A percentile compares a stretch with the other conserved stretches of the same genome.
Evolutionary conservation across 2,797 vertebrate genomes (phyloP).

Genomic region (Sphenopsis melanotis): DNA sequence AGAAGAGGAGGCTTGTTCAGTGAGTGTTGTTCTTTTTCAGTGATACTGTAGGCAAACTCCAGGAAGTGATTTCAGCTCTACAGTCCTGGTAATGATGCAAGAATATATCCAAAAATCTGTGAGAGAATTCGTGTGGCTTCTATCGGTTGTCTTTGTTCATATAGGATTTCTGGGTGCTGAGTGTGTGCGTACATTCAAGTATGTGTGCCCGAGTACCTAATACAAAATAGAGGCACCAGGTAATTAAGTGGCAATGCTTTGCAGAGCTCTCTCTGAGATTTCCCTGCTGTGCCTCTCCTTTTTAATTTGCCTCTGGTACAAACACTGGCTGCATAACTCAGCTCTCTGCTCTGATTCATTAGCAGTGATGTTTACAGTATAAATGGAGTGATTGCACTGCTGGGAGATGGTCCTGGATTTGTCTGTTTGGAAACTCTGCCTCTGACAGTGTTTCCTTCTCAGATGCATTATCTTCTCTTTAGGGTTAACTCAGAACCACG

Average conservation of each 20-base stretch:
- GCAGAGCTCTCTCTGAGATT: not conserved
- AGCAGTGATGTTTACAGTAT: not conserved
- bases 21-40: not conserved
- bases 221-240: not conserved
- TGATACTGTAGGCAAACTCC: not conserved
- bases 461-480: not conserved
- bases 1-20: not conserved
- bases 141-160: not conserved
- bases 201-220: rapidly evolving
- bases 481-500: not conserved
- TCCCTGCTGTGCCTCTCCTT: not conserved
- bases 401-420: not conserved
- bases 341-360: not conserved
- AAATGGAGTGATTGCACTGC: not conserved
- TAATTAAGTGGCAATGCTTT: not conserved
- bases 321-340: not conserved
- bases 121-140: not conserved
- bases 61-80: not conserved
- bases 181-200: not conserved
- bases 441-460: not conserved
- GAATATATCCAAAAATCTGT: not conserved
- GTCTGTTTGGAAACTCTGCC: not conserved
- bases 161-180: not conserved
- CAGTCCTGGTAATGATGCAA: not conserved
- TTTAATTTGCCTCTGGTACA: not conserved